Evolutionary conservation across 2,113 vertebrate genomes (phyloP).

Genomic region (Acrocephalus arundinaceus): DNA sequence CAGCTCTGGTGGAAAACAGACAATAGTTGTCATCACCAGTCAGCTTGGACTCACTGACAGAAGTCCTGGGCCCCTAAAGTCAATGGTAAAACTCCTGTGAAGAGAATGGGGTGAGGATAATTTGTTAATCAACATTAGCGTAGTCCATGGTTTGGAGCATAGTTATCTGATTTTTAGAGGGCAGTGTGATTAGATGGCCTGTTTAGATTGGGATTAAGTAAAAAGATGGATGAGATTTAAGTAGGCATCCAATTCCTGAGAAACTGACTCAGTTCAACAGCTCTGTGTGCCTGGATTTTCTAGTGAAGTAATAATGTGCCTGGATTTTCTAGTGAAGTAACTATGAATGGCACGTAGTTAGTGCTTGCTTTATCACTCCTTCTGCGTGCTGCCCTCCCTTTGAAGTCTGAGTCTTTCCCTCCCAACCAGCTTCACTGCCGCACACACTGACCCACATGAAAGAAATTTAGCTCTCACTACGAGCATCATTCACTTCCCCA

Average conservation of each 20-base stretch:
- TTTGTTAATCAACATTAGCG: background rate
- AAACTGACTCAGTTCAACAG: background rate
- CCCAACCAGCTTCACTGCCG: background rate
- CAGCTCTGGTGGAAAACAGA: background rate
- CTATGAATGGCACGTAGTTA: conserved; percentile 40
- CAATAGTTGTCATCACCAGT: background rate
- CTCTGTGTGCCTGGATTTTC: background rate
- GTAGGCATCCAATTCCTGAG: background rate
- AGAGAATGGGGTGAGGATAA: background rate
- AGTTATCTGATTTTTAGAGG: background rate
- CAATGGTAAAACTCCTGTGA: background rate
- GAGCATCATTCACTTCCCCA: background rate
- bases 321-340: conserved; percentile 9
- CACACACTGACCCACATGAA: conserved; percentile 27
- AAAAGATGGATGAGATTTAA: background rate
- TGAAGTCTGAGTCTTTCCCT: conserved; percentile 54
- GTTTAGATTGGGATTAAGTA: background rate
- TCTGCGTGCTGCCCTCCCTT: background rate
- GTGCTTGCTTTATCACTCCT: conserved; percentile 23
- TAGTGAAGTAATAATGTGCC: background rate
- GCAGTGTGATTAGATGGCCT: background rate
- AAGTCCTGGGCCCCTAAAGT: background rate
- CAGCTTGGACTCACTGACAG: background rate
- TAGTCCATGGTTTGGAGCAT: background rate
- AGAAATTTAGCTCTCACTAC: background rate